phyloP scores from a whole-genome alignment of 1,140 invertebrate genomes.

The Dendroctonus ponderosae region DNA sequence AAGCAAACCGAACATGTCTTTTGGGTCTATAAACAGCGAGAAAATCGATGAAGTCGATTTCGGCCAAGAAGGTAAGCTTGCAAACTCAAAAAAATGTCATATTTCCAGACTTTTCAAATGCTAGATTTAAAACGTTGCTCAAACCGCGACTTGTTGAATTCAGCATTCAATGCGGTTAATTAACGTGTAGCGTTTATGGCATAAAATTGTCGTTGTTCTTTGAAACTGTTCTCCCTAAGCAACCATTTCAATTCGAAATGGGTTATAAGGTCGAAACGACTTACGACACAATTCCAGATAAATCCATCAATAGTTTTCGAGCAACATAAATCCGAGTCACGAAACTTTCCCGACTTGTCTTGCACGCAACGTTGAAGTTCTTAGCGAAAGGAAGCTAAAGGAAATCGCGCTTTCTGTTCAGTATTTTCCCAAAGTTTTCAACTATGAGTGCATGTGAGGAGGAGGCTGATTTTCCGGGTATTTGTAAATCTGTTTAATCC shows the following conservation, averaged over 20 bases:
- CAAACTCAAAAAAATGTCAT: not conserved
- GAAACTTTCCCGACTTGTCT: constrained; percentile 23
- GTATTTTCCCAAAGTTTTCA: constrained; percentile 22
- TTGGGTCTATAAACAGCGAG: constrained; percentile 5
- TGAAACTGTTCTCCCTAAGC: not conserved
- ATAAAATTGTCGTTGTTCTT: not conserved
- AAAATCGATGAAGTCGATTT: constrained; percentile 28
- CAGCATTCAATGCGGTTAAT: not conserved
- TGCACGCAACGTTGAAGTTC: constrained; percentile 27
- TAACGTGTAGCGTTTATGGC: too few species aligned
- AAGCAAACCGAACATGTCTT: not conserved
- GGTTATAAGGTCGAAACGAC: constrained; percentile 21
- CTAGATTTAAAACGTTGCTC: not conserved
- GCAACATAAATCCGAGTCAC: constrained; percentile 35
- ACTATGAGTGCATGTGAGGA: constrained; percentile 27
- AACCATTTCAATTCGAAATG: constrained; percentile 9
- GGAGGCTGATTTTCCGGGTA: constrained; percentile 10
- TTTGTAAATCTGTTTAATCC: not conserved
- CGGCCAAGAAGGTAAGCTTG: constrained; percentile 7
- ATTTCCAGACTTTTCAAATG: not conserved
- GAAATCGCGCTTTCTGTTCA: constrained; percentile 2
- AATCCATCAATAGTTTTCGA: constrained; percentile 23
- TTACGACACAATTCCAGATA: constrained; percentile 32
- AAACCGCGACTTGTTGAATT: not conserved
- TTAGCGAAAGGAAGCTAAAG: constrained; percentile 10